These are phyloP conservation scores for Cheirogaleus medius DNA, from an alignment of 2,113 vertebrate species.

Conservation along the genomic window DNA sequence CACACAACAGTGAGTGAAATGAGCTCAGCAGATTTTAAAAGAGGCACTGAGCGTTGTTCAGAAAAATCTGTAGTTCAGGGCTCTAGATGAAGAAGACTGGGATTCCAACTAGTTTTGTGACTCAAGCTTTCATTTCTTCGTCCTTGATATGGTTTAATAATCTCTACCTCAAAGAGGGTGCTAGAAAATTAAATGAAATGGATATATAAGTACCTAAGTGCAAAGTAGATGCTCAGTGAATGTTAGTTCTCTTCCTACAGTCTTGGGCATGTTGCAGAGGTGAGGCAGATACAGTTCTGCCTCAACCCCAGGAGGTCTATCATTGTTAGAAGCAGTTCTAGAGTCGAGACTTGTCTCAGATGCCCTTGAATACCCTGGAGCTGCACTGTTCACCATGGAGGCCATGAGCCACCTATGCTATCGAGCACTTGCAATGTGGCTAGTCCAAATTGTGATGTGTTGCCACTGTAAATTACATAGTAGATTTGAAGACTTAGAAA, in stretches of 20 bases:
- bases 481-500: background rate
- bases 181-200: background rate
- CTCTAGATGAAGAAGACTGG: background rate
- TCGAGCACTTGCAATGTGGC: background rate
- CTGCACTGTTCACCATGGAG: rapidly evolving
- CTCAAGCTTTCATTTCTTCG: background rate
- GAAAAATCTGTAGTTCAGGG: background rate
- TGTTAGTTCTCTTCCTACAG: background rate
- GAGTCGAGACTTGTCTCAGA: background rate
- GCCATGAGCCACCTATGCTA: background rate
- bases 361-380: background rate
- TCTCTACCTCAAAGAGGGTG: background rate
- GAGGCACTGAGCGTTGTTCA: background rate
- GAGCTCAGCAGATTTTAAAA: background rate
- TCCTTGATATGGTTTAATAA: background rate
- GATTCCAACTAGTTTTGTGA: background rate
- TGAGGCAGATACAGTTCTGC: background rate
- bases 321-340: background rate
- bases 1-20: rapidly evolving
- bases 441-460: background rate
- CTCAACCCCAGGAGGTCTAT: background rate
- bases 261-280: background rate
- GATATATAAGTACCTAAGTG: background rate
- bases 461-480: background rate
- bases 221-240: background rate